Percentiles rank a stretch among this genome's conserved stretches.
Conservation (phyloP, 2,113 vertebrate genomes). For the Clarias magur region DNA sequence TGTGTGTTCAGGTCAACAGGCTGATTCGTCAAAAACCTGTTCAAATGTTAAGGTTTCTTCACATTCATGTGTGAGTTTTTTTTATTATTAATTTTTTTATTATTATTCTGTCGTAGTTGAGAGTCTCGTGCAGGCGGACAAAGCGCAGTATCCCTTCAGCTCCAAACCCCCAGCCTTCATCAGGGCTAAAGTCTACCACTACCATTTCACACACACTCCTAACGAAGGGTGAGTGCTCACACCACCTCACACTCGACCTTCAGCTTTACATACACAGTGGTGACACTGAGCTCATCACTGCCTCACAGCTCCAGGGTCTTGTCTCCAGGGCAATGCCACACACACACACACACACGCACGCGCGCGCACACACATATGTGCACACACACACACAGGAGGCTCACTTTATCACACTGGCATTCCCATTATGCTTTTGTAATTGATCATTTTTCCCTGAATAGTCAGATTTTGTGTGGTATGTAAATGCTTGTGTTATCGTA, state of each 20-base stretch:
- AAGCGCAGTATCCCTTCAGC: slow-evolving; percentile 74
- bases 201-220: slow-evolving; percentile 72
- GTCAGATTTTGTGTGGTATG: no score
- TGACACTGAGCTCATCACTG: not conserved
- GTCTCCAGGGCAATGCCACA: no score
- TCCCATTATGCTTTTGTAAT: not conserved
- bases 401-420: not conserved
- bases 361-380: no score
- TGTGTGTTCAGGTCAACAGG: not conserved
- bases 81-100: not conserved
- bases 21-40: not conserved
- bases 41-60: not conserved
- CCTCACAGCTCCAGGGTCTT: not conserved
- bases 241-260: not conserved
- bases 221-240: slow-evolving; percentile 66
- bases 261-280: not conserved
- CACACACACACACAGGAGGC: not conserved
- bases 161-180: slow-evolving; percentile 71
- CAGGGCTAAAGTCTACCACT: slow-evolving; percentile 79
- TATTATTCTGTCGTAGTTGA: slow-evolving; percentile 68
- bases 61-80: not conserved
- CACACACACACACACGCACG: not conserved
- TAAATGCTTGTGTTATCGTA: not conserved
- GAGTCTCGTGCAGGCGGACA: slow-evolving; percentile 71
- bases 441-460: not conserved